Base-by-base conservation (phyloP, 2,113 vertebrate species). In the Cavia porcellus region DNA sequence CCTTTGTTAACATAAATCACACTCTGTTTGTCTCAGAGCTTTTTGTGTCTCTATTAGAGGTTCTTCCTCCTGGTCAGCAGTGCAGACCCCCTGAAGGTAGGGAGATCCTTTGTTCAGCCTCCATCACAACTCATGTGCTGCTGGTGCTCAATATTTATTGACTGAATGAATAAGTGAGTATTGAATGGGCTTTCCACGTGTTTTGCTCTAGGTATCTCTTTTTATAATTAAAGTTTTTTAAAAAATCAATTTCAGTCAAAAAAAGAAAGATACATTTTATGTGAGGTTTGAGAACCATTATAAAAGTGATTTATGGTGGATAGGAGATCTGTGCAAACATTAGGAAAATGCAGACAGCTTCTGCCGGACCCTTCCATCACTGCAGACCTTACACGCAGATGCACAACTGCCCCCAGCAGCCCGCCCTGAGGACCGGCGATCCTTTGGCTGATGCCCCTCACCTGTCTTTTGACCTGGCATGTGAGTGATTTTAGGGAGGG, bases 201-300 rank as follows among this genome's bases (percentile, higher is more conserved):
- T 94, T 95, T 96, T 95, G 85, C 88, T 91, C 55, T 64, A 83
- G 91, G 94, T 94, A n/a, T 91, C 72, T 94, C 83, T 92, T 83
- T 66, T 38, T 95, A 57, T 97, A 97, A 97, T 98, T 98, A 96
- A 96, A 91, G 64, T 45, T 25, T 57, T 68, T 86, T 72, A 86
- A 62, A 57, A 32, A 96, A 80, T 94, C 72, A 68, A 47, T 95
- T 96, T 95, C 77, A 91, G 80, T 38, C 64, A 89, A 94, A 96
- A 96, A 77, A 95, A 74, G 66, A 59, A 86, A 84, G 55, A 75
- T 93, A 91, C 86, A 86, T 96, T 94, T 96, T 96, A 80, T 42
- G 88, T 86, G 81, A 83, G 42, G 47, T 89, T 96, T 94, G 82
- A 95, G 93, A 79, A 93, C 55, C 45, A 82, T 35, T 77, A 4